Percentiles rank a stretch among this genome's conserved stretches.
Evolutionary conservation across 2,888 invertebrate species (phyloP).

Genomic region (Empis livida): DNA sequence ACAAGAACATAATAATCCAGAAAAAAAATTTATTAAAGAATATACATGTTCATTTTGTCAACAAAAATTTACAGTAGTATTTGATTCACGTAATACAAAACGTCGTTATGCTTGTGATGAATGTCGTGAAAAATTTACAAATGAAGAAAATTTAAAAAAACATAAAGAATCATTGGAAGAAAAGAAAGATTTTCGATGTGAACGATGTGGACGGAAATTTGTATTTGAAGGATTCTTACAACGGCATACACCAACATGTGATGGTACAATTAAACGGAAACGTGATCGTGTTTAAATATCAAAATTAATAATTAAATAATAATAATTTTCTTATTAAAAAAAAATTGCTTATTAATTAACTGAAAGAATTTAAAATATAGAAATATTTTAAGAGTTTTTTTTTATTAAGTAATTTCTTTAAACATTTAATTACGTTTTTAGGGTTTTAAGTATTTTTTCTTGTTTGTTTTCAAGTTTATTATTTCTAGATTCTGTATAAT

Average conservation of each 20-base stretch:
- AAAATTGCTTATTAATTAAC: not conserved
- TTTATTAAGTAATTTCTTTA: too few species aligned
- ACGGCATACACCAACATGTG: slow-evolving; percentile 31
- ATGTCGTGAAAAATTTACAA: slow-evolving; percentile 33
- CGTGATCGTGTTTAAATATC: slow-evolving; percentile 11
- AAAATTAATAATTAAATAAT: too few species aligned
- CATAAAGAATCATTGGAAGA: slow-evolving; percentile 33
- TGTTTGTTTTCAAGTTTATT: too few species aligned
- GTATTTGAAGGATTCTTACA: slow-evolving; percentile 34
- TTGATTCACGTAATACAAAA: slow-evolving; percentile 32
- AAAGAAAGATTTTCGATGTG: slow-evolving; percentile 29
- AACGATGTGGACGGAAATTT: slow-evolving; percentile 32
- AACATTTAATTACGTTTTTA: too few species aligned
- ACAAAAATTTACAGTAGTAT: slow-evolving; percentile 31
- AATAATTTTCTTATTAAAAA: too few species aligned
- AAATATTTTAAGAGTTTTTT: too few species aligned
- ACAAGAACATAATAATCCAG: slow-evolving; percentile 23
- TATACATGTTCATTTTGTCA: slow-evolving; percentile 32
- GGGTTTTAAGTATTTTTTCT: too few species aligned
- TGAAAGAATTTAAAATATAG: too few species aligned
- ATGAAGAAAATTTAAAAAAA: slow-evolving; percentile 29
- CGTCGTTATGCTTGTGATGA: slow-evolving; percentile 33
- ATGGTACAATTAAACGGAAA: slow-evolving; percentile 31
- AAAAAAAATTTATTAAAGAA: slow-evolving; percentile 32
- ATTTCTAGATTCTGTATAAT: too few species aligned